Evolutionary conservation across 1,140 invertebrate genomes (phyloP).

Genomic region (Pogonomyrmex barbatus): DNA sequence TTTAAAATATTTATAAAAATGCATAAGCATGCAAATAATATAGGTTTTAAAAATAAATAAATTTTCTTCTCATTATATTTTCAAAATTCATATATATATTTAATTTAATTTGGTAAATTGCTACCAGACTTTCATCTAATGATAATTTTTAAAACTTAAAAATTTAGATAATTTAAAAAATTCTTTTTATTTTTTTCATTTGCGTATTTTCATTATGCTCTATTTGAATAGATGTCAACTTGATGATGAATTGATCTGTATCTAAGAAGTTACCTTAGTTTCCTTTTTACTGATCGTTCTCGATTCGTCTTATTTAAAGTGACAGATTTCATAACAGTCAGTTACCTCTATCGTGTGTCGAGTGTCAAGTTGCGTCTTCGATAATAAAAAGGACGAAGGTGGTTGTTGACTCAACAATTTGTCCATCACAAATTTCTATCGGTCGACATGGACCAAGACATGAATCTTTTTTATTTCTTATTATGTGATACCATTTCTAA

Average conservation of each 20-base stretch:
- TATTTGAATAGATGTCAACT: conserved; percentile 47
- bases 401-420: conserved; percentile 13
- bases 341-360: conserved; percentile 17
- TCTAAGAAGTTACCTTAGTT: neutral
- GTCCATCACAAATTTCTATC: neutral
- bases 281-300: conserved; percentile 25
- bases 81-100: too few species aligned
- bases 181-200: conserved; percentile 14
- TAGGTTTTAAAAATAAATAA: neutral
- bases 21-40: too few species aligned
- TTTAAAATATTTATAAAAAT: neutral
- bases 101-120: neutral
- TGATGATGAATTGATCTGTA: conserved; percentile 66
- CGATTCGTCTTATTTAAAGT: conserved; percentile 69
- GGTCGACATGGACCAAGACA: neutral
- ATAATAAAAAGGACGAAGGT: conserved; percentile 1
- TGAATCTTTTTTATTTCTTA: neutral
- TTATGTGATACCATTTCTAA: neutral
- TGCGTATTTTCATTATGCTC: neutral
- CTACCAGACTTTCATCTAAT: neutral
- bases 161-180: neutral
- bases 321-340: conserved; percentile 68
- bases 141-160: neutral
- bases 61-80: neutral
- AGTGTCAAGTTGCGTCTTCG: conserved; percentile 14